Evolutionary conservation across 2,888 invertebrate genomes (phyloP).

Genomic region (Lithosia quadra): DNA sequence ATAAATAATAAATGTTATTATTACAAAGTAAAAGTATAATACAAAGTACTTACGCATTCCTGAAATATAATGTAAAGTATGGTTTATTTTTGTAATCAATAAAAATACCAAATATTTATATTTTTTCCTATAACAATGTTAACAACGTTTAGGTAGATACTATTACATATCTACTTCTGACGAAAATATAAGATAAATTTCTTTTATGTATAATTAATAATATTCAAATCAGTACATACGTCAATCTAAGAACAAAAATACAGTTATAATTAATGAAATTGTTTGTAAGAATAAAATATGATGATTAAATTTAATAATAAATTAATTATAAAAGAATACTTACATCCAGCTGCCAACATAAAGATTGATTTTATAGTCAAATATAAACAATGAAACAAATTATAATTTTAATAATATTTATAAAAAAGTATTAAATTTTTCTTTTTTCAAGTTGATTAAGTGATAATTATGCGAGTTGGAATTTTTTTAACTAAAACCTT

Average conservation of each 20-base stretch:
- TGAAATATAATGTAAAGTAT: constrained; percentile 6
- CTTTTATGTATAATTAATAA: background rate
- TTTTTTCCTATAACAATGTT: no score
- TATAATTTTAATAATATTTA: background rate
- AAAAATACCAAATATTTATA: background rate
- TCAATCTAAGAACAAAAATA: background rate
- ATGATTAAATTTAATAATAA: background rate
- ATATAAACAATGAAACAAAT: background rate
- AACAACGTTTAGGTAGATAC: no score
- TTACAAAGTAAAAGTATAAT: background rate
- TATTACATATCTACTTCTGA: background rate
- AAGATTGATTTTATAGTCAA: background rate
- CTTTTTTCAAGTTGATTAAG: no score
- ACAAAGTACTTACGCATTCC: constrained; percentile 1
- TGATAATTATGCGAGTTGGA: no score
- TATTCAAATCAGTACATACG: background rate
- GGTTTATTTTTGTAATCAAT: background rate
- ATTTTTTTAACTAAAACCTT: no score
- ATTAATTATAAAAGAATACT: background rate
- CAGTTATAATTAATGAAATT: background rate
- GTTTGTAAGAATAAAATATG: background rate
- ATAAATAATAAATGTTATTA: background rate
- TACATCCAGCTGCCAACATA: constrained; percentile 8
- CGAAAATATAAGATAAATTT: background rate
- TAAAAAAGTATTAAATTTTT: no score